Base-by-base conservation (phyloP, 2,888 invertebrate genomes). In the Leucophenga montana region DNA sequence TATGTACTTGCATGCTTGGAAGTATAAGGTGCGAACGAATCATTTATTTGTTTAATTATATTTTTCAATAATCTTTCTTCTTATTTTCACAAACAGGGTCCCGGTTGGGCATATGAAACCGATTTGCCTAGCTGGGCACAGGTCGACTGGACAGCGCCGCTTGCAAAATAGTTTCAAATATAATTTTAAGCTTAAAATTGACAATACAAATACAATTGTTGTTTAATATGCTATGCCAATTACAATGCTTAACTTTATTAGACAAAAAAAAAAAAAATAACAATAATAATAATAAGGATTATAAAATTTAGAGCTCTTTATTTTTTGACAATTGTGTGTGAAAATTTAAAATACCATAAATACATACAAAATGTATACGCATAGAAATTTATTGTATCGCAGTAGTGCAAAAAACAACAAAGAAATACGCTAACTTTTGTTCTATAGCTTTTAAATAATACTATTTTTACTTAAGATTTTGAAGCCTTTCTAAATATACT, bases 1-100 rank as follows among this genome's bases (percentile, higher is more conserved):
- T 78, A 97, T 98, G 96, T 98, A 96, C 89, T 92, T 98, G 57
- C 98, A 98, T 89, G 98, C 98, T 39, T 95, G 95, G 95, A 95
- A 95, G 85, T 96, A 96, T 88, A 93, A 93, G 92, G 95, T 95
- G 87, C 87, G 69, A 14, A 31, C 22, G 18, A n/a, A 4, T 46
- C 0, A 4, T 3, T 14, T 50, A 18, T 3, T 48, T 46, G 0
- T 44, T 59, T 11, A 2, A 39, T 50, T 18, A 39, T 31, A 56
- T 20, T 1, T 46, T 48, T 56, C 50, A 44, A 66, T 48, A 22
- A 33, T 62, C 16, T 72, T 72, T 83, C 76, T 77, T 73, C 5
- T 18, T 11, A 20, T 11, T 44, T 59, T 70, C 11, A 11, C 11
- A 39, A 5, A 39, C 89, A 96, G 95, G 97, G 97, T 44, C 95